Percentiles rank a stretch among this genome's conserved stretches.
phyloP scores from a whole-genome alignment of 1,140 invertebrate genomes.

The Druon quercuslanigerum region DNA sequence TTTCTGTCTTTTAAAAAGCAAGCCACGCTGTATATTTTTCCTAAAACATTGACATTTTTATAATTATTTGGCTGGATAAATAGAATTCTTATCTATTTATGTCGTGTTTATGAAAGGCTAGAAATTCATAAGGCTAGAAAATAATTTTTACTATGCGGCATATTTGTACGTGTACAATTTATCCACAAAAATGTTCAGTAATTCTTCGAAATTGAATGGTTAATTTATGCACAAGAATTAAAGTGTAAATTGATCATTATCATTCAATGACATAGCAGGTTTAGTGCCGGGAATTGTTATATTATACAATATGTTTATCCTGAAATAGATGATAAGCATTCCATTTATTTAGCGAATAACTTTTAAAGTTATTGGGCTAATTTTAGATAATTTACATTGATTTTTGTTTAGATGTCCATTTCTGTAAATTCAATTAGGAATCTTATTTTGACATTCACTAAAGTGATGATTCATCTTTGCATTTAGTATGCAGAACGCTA shows the following conservation, averaged over 20 bases:
- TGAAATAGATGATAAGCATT: neutral
- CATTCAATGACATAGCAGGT: constrained; percentile 65
- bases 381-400: neutral
- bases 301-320: neutral
- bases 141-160: neutral
- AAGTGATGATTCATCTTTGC: constrained; percentile 17
- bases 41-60: neutral
- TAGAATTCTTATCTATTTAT: constrained; percentile 3
- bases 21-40: neutral
- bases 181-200: constrained; percentile 52
- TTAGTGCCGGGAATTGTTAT: constrained; percentile 18
- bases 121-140: constrained; percentile 12
- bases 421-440: neutral
- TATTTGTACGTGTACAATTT: neutral
- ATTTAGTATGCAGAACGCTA: constrained; percentile 8
- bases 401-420: neutral
- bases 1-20: neutral
- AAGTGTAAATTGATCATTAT: constrained; percentile 57
- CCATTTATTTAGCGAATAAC: too few relatives aligned
- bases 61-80: constrained; percentile 21
- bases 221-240: constrained; percentile 61
- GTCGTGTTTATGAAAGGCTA: constrained; percentile 8
- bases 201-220: constrained; percentile 57
- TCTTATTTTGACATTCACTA: constrained; percentile 2
- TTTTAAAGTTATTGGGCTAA: neutral